Conservation (phyloP, 2,888 invertebrate genomes). For the Folsomia manolachei region DNA sequence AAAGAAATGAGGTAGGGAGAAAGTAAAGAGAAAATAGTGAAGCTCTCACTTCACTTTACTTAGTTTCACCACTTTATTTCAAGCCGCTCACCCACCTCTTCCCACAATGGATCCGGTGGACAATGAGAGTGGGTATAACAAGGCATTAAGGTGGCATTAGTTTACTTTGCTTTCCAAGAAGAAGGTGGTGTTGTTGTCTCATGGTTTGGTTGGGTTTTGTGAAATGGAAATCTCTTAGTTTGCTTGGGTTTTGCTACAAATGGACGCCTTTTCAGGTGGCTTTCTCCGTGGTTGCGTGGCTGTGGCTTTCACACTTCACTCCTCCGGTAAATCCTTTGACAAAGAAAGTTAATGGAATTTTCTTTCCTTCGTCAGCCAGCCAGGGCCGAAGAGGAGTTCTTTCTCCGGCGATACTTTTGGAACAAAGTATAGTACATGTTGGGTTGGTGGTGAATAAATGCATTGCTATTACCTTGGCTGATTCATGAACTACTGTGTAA, state of each 20-base stretch:
- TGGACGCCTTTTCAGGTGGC: slow-evolving; percentile 45
- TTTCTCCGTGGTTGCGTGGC: too few relatives aligned
- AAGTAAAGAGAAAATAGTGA: background rate
- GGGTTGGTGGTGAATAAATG: background rate
- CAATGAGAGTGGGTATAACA: slow-evolving; percentile 3
- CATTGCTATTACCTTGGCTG: too few relatives aligned
- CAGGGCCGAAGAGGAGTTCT: slow-evolving; percentile 2
- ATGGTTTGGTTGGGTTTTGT: too few relatives aligned
- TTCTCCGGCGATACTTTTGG: slow-evolving; percentile 41
- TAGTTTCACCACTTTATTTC: slow-evolving; percentile 7
- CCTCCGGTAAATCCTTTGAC: slow-evolving; percentile 48
- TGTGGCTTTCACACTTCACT: slow-evolving; percentile 24
- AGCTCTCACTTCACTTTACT: slow-evolving; percentile 4
- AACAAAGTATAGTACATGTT: too few relatives aligned
- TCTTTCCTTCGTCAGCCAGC: slow-evolving; percentile 40
- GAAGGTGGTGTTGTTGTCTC: background rate
- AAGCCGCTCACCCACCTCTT: background rate
- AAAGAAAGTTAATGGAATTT: slow-evolving; percentile 51
- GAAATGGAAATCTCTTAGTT: background rate
- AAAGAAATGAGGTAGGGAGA: background rate
- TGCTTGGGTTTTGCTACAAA: slow-evolving; percentile 5
- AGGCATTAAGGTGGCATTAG: slow-evolving; percentile 3
- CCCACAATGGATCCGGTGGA: background rate
- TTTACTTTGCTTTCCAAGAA: background rate
- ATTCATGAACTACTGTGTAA: slow-evolving; percentile 46